Base-by-base conservation (phyloP, 2,888 invertebrate genomes). In the Tiliacea aurago region DNA sequence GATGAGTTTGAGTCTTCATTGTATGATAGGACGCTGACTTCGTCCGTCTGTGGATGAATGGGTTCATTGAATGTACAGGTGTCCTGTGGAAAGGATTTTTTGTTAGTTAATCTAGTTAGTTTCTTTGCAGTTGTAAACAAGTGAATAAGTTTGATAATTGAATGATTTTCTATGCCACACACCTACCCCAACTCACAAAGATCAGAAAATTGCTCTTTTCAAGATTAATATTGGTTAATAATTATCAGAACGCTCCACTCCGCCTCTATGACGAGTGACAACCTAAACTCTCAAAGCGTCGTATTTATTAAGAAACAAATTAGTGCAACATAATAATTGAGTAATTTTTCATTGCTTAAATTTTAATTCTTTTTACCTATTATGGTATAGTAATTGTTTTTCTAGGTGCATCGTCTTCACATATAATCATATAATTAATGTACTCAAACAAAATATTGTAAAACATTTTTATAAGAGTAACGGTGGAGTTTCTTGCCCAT, bases 1-100 rank as follows among this genome's bases (percentile, higher is more conserved):
- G 95, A 95, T 0, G 96, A 95, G 89, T 96, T 96, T 4, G 96
- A 96, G 88, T 96, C 96, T 18, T 96, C 96, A 83, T 95, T 96
- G 93, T 91, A 95, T 0, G 95, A 95, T 0, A 96, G 87, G 43
- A 95, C 78, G 89, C 92, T 94, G 3, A 94, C 94, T 85, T 96
- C 96, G 37, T 96, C 96, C 62, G 93, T 92, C 96, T 96, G 94
- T 45, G 84, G 88, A 61, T 67, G 55, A 81, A 66, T 81, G 55
- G 56, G 61, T 78, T 62, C 76, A 73, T 43, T 75, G 58, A 81
- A 74, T 81, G 65, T 58, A 73, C 64, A 79, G 62, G 80, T 72
- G 45, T 76, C 67, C 66, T 73, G 58, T 10, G 76, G 33, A 71
- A 62, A 76, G 75, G 75, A 79, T 61, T 33, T 33, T 55, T 13